phyloP scores from a whole-genome alignment of 2,888 invertebrate species.

The Cataglyphis albicans region DNA sequence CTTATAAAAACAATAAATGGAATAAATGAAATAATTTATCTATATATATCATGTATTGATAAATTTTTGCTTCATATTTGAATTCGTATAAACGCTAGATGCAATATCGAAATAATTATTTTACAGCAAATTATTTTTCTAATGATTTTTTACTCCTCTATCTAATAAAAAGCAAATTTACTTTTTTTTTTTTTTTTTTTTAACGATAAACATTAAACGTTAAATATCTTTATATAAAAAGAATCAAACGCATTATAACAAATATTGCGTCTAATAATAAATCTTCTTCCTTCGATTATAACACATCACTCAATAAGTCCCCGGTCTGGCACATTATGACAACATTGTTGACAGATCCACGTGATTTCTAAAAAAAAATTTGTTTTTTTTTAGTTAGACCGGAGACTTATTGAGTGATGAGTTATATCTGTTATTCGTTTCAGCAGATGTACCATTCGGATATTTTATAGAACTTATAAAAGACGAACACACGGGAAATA shows the following conservation, averaged over 20 bases:
- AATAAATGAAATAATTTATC: constrained; percentile 20
- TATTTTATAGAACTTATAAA: constrained; percentile 61
- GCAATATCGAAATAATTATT: constrained; percentile 2
- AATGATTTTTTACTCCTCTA: not conserved
- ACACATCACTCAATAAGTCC: no score
- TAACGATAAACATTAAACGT: not conserved
- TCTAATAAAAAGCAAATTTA: not conserved
- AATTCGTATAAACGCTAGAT: constrained; percentile 9
- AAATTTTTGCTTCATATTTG: constrained; percentile 19
- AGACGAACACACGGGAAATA: constrained; percentile 36
- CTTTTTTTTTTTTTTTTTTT: not conserved
- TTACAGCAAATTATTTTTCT: not conserved
- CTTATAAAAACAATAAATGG: not conserved
- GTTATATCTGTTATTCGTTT: not conserved
- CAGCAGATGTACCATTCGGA: constrained; percentile 44
- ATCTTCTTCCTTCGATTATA: not conserved
- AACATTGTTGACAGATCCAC: no score
- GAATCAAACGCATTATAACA: not conserved
- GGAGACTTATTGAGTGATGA: no score
- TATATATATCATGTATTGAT: not conserved
- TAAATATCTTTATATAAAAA: not conserved
- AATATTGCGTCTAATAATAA: not conserved
- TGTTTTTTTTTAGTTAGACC: no score
- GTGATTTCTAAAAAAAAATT: no score
- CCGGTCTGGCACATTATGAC: no score